phyloP scores from a whole-genome alignment of 1,140 invertebrate species.

The Melanaphis sacchari region DNA sequence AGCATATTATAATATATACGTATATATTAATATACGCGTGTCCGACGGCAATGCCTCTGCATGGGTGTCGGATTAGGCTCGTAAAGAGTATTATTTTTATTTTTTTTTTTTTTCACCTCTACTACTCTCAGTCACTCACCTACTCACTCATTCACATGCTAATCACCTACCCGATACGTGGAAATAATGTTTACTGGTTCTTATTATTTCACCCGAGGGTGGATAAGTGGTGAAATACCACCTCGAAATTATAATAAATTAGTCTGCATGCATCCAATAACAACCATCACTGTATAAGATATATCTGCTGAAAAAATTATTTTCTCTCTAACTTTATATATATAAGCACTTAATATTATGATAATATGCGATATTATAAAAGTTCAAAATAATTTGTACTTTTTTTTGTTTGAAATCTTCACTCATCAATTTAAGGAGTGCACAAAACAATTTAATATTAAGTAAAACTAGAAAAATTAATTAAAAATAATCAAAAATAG shows the following conservation, averaged over 20 bases:
- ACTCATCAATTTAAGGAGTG: neutral
- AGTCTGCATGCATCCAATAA: neutral
- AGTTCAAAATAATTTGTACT: neutral
- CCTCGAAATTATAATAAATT: neutral
- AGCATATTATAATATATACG: neutral
- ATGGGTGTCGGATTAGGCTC: neutral
- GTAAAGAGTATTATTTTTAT: neutral
- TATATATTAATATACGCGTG: neutral
- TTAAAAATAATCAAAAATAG: neutral
- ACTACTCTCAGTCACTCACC: neutral
- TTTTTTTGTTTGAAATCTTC: neutral
- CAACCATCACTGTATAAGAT: neutral
- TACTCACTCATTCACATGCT: neutral
- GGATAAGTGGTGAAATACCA: neutral
- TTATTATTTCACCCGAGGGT: slow-evolving; percentile 20
- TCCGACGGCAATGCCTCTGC: slow-evolving; percentile 14
- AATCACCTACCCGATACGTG: neutral
- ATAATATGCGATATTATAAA: neutral
- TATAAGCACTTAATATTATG: too few species aligned
- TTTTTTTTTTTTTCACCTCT: neutral
- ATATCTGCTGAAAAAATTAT: neutral
- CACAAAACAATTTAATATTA: neutral
- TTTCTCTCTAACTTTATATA: neutral
- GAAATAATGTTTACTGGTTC: slow-evolving; percentile 36
- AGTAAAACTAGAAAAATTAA: neutral